Percentiles rank a stretch among this genome's conserved stretches.
Evolutionary conservation across 2,888 invertebrate genomes (phyloP).

Genomic region (Boloria euphrosyne): DNA sequence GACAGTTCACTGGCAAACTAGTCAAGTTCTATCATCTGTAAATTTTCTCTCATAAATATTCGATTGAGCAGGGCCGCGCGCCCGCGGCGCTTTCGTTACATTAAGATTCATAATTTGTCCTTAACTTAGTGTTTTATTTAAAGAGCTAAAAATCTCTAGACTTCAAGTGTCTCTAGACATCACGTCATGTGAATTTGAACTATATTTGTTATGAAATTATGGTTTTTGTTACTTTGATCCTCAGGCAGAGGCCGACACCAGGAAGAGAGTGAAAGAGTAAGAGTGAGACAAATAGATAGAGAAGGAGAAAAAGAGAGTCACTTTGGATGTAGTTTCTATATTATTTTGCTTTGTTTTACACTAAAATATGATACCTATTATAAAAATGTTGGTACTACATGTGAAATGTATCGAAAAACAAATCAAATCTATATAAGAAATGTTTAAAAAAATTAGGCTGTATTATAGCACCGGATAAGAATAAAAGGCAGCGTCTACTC

Average conservation of each 20-base stretch:
- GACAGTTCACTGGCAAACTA: slow-evolving; percentile 39
- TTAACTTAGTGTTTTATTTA: slow-evolving; percentile 55
- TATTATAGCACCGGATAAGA: slow-evolving; percentile 25
- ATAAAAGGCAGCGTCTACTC: slow-evolving; percentile 31
- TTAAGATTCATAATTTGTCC: slow-evolving; percentile 74
- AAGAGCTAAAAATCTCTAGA: slow-evolving; percentile 50
- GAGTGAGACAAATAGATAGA: too few species aligned
- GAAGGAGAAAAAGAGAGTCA: too few species aligned
- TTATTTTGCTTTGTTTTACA: too few species aligned
- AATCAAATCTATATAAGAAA: not conserved
- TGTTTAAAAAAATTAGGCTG: slow-evolving; percentile 9
- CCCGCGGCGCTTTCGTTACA: slow-evolving; percentile 59
- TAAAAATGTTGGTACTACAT: too few species aligned
- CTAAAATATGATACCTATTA: too few species aligned
- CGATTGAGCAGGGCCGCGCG: slow-evolving; percentile 57
- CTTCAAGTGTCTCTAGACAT: slow-evolving; percentile 25
- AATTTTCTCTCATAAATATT: slow-evolving; percentile 78
- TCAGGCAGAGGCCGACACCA: too few species aligned
- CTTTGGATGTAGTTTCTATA: not conserved
- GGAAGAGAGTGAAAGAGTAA: too few species aligned
- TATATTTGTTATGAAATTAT: not conserved
- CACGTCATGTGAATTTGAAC: slow-evolving; percentile 3
- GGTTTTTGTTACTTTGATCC: too few species aligned
- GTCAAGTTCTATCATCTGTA: slow-evolving; percentile 72
- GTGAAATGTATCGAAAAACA: too few species aligned